Evolutionary conservation across 2,113 vertebrate species (phyloP).

Genomic region (Dermatemys mawii): DNA sequence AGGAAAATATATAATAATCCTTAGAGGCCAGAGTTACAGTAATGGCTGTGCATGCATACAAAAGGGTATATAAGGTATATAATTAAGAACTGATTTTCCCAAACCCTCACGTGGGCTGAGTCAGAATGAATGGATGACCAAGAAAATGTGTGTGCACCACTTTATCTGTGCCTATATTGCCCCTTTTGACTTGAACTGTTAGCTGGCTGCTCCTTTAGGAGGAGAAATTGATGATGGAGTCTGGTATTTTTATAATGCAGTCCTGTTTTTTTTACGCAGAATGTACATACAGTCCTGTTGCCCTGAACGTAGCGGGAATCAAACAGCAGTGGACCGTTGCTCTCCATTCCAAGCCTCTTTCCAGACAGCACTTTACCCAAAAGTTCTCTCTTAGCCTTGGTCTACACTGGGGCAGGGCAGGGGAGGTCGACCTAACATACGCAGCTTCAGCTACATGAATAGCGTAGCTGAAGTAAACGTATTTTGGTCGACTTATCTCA

Average conservation of each 20-base stretch:
- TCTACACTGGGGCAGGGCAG: no score
- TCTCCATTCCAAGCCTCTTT: neutral
- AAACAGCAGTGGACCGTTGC: neutral
- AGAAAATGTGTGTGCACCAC: neutral
- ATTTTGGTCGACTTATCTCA: no score
- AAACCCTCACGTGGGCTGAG: neutral
- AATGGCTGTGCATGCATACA: neutral
- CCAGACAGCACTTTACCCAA: neutral
- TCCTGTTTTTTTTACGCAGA: neutral
- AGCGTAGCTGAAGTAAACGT: no score
- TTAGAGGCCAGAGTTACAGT: neutral
- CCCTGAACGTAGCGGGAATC: neutral
- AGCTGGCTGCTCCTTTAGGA: neutral
- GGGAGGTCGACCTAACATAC: no score
- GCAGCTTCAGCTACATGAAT: no score
- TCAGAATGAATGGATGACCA: neutral
- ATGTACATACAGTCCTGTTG: neutral
- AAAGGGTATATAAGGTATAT: neutral
- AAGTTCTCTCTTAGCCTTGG: neutral
- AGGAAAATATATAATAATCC: neutral
- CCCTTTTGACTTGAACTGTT: neutral
- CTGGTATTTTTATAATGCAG: neutral
- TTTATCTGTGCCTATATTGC: neutral
- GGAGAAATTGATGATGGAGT: neutral
- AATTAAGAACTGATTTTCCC: neutral